These are phyloP conservation scores for Oscheius myriophilus DNA, from an alignment of 2,888 invertebrate species.

Conservation along the genomic window DNA sequence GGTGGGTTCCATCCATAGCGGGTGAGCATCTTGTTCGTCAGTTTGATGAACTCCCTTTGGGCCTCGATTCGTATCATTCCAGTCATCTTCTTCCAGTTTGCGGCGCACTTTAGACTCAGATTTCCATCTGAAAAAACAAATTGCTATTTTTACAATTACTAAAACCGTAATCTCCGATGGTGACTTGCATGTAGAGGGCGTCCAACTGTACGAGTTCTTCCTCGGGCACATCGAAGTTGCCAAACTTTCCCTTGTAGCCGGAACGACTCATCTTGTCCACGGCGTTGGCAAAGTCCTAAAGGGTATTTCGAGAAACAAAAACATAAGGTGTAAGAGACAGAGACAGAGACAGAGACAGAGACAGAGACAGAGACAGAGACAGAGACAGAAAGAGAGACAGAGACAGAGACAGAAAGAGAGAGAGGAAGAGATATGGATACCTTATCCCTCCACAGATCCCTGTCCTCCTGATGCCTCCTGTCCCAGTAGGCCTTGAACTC, in stretches of 20 bases:
- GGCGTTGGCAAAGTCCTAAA: conserved; percentile 61
- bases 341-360: neutral
- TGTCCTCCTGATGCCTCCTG: conserved; percentile 51
- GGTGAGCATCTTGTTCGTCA: conserved; percentile 55
- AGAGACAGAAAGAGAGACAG: neutral
- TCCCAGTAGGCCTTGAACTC: conserved; percentile 61
- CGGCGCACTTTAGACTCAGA: conserved; percentile 41
- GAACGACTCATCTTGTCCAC: conserved; percentile 59
- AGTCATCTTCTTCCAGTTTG: conserved; percentile 46
- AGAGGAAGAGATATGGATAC: conserved; percentile 29
- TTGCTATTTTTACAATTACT: no score
- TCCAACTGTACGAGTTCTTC: conserved; percentile 50
- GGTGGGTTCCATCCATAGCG: conserved; percentile 65
- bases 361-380: no score
- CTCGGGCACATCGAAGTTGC: conserved; percentile 56
- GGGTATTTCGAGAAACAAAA: neutral
- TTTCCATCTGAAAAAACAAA: conserved; percentile 54
- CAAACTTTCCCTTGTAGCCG: conserved; percentile 63
- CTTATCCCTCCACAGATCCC: conserved; percentile 56
- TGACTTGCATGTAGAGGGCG: conserved; percentile 56
- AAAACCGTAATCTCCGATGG: conserved; percentile 60
- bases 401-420: neutral
- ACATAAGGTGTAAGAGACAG: neutral
- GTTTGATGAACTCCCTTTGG: conserved; percentile 56
- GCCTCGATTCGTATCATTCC: conserved; percentile 51